A percentile compares a stretch with the other conserved stretches of the same genome.
Evolutionary conservation across 2,113 vertebrate genomes (phyloP).

Genomic region (Trochalopteron elliotii): DNA sequence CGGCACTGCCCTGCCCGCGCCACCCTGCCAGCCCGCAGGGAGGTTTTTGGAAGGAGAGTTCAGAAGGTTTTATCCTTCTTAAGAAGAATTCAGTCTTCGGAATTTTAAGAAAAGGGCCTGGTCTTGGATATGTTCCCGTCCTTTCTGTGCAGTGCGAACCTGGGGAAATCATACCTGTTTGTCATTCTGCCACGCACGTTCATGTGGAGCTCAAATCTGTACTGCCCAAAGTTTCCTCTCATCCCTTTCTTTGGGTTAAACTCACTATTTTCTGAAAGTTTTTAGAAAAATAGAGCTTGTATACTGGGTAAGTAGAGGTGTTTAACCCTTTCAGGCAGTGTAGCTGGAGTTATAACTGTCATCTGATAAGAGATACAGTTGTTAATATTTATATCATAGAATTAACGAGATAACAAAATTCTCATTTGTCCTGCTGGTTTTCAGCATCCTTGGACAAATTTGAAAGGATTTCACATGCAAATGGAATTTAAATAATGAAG

Average conservation of each 20-base stretch:
- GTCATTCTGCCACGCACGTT: not conserved
- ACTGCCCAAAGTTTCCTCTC: not conserved
- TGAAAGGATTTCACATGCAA: not conserved
- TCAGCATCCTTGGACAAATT: not conserved
- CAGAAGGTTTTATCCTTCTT: not conserved
- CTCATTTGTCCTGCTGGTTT: not conserved
- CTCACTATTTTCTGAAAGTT: not conserved
- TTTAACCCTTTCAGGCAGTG: not conserved
- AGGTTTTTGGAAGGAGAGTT: not conserved
- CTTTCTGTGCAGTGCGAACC: accelerated
- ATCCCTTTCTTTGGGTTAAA: not conserved
- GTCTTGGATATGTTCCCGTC: not conserved
- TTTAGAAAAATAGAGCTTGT: not conserved
- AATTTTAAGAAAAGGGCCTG: not conserved
- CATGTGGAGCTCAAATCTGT: not conserved
- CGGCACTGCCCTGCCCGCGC: accelerated
- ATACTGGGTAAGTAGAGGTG: not conserved
- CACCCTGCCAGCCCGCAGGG: not conserved
- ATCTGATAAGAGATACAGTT: not conserved
- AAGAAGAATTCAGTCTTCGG: not conserved
- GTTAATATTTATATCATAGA: not conserved
- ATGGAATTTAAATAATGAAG: not conserved
- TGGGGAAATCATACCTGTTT: not conserved
- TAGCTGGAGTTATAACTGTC: not conserved
- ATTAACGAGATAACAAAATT: not conserved